Base-by-base conservation (phyloP, 2,113 vertebrate genomes). In the Cephalopholis sonnerati region DNA sequence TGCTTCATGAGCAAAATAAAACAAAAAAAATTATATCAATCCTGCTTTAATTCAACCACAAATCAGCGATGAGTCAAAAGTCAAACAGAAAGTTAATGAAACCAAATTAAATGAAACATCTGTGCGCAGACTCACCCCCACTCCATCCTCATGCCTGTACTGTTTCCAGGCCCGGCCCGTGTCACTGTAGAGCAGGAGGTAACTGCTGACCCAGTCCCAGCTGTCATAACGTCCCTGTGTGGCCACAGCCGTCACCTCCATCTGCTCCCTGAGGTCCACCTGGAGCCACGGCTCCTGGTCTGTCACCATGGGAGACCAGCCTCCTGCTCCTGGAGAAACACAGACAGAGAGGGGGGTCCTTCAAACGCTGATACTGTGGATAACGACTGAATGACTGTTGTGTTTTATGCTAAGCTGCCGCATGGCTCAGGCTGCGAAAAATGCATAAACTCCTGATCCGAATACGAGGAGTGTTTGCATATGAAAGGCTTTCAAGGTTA, bases 191-290 rank as follows among this genome's bases (percentile, higher is more conserved):
- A 99, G 97, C 44, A 99, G 95, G 1, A 88, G 93, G 39, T 97
- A 99, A 64, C 95, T 95, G 10, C 96, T 98, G 86, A 98, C 96
- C 98, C 98, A 99, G 94, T 99, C 98, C 54, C 96, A 97, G 94
- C 98, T 99, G 65, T 97, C 96, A 0, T 97, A 94, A 22, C 97
- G 93, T 50, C 98, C 98, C 91, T 99, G 98, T 0, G 98, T 99
- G 87, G 98, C 97, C 13, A 98, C 93, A 0, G 96, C 97, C 0
- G 97, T 98, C 64, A 99, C 93, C 94, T 99, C 98, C 92, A 97
- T 95, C 92, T 97, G 95, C 83, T 97, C 97, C 58, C 96, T 95
- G 73, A 99, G 95, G 88, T 99, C 98, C 84, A 99, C 85, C 94
- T 99, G 98, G n/a, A 99, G 95, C 98, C 98, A 99, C 72, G 98